A percentile compares a stretch with the other conserved stretches of the same genome.
Conservation (phyloP, 2,113 vertebrate genomes). For the Sylvicapra grimmia region DNA sequence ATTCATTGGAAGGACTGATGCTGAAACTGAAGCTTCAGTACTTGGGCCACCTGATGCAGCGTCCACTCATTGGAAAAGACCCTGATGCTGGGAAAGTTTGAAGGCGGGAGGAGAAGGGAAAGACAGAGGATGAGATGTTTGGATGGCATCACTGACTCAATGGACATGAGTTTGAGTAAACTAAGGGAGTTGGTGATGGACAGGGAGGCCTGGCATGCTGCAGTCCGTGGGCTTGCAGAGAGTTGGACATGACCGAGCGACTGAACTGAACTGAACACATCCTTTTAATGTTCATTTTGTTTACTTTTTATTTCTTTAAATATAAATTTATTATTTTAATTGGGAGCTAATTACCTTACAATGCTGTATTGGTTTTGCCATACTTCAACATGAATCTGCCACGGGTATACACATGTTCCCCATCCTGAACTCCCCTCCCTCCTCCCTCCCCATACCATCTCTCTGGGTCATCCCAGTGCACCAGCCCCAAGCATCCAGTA, state of each 20-base stretch:
- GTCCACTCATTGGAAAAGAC: neutral
- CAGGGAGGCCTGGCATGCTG: neutral
- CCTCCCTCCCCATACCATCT: no score
- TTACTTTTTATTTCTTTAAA: no score
- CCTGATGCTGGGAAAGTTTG: neutral
- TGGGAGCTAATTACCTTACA: no score
- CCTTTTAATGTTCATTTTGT: neutral
- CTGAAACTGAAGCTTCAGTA: neutral
- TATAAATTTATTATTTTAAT: no score
- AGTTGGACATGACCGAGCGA: rapidly evolving
- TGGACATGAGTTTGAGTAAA: neutral
- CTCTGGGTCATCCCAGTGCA: no score
- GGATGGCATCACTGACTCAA: neutral
- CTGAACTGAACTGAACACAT: neutral
- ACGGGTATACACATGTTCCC: no score
- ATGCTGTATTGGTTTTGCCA: no score
- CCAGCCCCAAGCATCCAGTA: no score
- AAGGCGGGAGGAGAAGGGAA: neutral
- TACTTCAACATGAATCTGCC: no score
- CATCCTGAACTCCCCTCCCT: no score
- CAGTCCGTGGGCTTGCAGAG: rapidly evolving
- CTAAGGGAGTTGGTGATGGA: neutral
- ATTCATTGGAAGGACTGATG: neutral
- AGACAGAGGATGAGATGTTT: neutral
- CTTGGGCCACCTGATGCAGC: neutral